Percentiles rank a stretch among this genome's conserved stretches.
phyloP scores from a whole-genome alignment of 2,113 vertebrate genomes.

The Pontoporia blainvillei region DNA sequence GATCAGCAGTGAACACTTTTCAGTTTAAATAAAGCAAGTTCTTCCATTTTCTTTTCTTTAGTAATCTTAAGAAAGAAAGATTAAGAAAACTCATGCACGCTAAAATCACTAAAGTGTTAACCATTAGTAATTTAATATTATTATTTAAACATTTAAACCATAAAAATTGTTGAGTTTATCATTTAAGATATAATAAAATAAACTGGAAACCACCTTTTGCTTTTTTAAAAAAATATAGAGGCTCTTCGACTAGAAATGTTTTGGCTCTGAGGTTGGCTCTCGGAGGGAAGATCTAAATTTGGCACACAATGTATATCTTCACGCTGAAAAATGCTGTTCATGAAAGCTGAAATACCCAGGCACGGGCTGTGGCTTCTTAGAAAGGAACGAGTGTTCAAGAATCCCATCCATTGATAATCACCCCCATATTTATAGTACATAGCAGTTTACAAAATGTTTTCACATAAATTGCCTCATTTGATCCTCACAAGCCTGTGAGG shows the following conservation, averaged over 20 bases:
- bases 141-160: not conserved
- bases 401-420: not conserved
- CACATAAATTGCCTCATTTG: not conserved
- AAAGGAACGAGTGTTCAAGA: not conserved
- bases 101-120: not conserved
- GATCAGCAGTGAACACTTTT: not conserved
- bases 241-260: not conserved
- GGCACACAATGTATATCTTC: not conserved
- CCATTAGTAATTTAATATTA: not conserved
- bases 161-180: not conserved
- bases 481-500: not conserved
- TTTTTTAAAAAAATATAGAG: not conserved
- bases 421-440: not conserved
- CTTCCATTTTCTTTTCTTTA: not conserved
- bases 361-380: fast-evolving
- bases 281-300: not conserved
- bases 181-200: not conserved
- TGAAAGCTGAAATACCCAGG: not conserved
- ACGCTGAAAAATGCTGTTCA: not conserved
- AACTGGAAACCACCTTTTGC: not conserved
- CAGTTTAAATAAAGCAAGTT: not conserved
- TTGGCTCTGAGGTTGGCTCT: not conserved
- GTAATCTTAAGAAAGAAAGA: no score
- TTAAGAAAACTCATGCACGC: not conserved
- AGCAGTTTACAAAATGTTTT: not conserved